phyloP scores from a whole-genome alignment of 2,888 invertebrate species.

The Dromius quadrimaculatus region DNA sequence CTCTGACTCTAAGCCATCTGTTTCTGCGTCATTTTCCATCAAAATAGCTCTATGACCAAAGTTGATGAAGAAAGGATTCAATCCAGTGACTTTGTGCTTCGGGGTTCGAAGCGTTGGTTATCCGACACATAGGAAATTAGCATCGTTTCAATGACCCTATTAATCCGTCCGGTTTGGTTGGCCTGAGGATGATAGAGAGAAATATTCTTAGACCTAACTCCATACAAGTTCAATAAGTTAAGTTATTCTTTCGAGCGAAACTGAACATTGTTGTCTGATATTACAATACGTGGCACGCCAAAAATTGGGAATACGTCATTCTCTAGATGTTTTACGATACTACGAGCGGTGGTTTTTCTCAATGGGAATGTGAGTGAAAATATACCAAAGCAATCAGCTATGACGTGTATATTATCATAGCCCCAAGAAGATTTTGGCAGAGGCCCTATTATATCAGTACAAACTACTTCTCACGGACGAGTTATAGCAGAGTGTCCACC shows the following conservation, averaged over 20 bases:
- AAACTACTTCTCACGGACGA: too few relatives aligned
- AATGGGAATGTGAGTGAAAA: slow-evolving; percentile 53
- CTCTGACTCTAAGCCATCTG: background rate
- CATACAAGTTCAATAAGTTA: background rate
- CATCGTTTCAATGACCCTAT: background rate
- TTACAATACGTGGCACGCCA: background rate
- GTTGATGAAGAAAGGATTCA: background rate
- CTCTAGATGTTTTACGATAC: too few relatives aligned
- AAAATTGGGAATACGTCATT: slow-evolving; percentile 48
- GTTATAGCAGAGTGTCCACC: too few relatives aligned
- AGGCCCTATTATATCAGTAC: too few relatives aligned
- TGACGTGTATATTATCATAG: slow-evolving; percentile 38
- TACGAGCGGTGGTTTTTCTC: slow-evolving; percentile 26
- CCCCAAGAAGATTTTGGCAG: slow-evolving; percentile 36
- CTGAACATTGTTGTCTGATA: background rate
- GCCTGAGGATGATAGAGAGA: slow-evolving; percentile 15
- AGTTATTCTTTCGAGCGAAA: background rate
- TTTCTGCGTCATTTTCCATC: background rate
- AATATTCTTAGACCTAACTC: background rate
- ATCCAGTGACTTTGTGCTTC: background rate
- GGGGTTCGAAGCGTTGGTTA: background rate
- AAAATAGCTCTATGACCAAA: background rate
- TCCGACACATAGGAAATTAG: background rate
- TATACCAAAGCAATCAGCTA: slow-evolving; percentile 54
- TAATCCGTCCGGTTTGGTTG: background rate